Base-by-base conservation (phyloP, 53 echinoderm and acorn worm species). In the Apostichopus leukothele region DNA sequence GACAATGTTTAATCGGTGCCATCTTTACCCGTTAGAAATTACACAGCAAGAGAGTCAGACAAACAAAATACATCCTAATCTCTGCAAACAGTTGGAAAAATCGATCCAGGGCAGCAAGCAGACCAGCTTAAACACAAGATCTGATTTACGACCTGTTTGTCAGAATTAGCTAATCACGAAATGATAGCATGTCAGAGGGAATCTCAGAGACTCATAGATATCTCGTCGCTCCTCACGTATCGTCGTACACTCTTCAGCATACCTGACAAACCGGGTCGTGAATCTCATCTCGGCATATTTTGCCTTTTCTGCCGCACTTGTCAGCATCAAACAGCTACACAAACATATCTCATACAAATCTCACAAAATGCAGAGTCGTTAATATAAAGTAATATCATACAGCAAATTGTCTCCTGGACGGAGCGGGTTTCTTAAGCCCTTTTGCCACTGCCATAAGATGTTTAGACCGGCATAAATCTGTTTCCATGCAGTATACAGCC, bases 391-490 rank as follows among this genome's bases (percentile, higher is more conserved):
- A 51, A 18, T 51, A 16, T 6, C 25, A 5, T 26, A 77, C 39
- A 9, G 77, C 27, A 77, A 77, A 77, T 50, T 50, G 77, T 81
- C 59, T 81, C 55, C 81, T 81, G 20, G 39, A 39, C 39, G 3
- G 39, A 39, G 3, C 39, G 3, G 39, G 39, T 50, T 51, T 11
- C 25, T 55, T 55, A 59, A 27, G 7, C 16, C 54, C 80, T 39
- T 39, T 80, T 54, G 19, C 71, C n/a, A 10, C 55, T 81, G 55
- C 23, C 81, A 81, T n/a, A 55, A 81, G 81, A 81, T 81, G 81
- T 53, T 54, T 81, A 81, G 19, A 55, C 55, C 55, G 59, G 55
- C 81, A 81, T 81, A 81, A 81, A 81, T 81, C 60, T 81, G 81
- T 51, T 81, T 23, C 81, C 6, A 5, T 81, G 55, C 81, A 59